These are phyloP conservation scores for Thymelicus sylvestris DNA, from an alignment of 2,888 invertebrate species.

Conservation along the genomic window DNA sequence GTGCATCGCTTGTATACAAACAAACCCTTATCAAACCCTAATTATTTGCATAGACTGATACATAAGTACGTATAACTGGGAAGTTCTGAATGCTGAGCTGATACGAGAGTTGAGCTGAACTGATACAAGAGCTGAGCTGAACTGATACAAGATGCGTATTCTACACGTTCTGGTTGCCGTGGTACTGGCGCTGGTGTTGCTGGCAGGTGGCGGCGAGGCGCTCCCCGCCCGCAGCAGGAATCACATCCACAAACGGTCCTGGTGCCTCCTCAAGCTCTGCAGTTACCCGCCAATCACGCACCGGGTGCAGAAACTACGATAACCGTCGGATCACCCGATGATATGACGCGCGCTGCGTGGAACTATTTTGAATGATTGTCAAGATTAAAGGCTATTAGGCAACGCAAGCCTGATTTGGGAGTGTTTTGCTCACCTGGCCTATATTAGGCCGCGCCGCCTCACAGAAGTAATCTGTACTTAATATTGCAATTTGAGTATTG, in stretches of 20 bases:
- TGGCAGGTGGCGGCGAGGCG: constrained; percentile 50
- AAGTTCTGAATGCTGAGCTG: constrained; percentile 9
- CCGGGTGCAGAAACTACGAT: constrained; percentile 47
- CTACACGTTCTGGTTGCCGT: constrained; percentile 57
- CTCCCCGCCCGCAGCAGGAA: constrained; percentile 54
- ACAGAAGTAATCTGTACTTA: constrained; percentile 71
- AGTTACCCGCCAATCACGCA: constrained; percentile 55
- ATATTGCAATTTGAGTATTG: constrained; percentile 47
- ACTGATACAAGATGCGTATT: constrained; percentile 60
- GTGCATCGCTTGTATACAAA: constrained; percentile 22
- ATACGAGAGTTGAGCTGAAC: too few species aligned
- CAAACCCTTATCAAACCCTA: constrained; percentile 20
- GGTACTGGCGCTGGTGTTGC: constrained; percentile 54
- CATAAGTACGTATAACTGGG: neutral
- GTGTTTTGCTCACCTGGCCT: constrained; percentile 54
- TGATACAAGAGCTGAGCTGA: too few species aligned
- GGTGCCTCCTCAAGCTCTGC: constrained; percentile 71
- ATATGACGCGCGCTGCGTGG: neutral
- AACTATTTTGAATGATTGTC: constrained; percentile 19
- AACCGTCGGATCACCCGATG: neutral
- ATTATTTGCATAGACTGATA: neutral
- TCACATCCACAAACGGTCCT: constrained; percentile 57
- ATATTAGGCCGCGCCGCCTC: constrained; percentile 71
- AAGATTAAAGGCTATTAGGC: constrained; percentile 1
- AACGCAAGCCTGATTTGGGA: constrained; percentile 34